Percentiles rank a stretch among this genome's conserved stretches.
Evolutionary conservation across 1,140 invertebrate genomes (phyloP).

Genomic region (Dryas iulia): DNA sequence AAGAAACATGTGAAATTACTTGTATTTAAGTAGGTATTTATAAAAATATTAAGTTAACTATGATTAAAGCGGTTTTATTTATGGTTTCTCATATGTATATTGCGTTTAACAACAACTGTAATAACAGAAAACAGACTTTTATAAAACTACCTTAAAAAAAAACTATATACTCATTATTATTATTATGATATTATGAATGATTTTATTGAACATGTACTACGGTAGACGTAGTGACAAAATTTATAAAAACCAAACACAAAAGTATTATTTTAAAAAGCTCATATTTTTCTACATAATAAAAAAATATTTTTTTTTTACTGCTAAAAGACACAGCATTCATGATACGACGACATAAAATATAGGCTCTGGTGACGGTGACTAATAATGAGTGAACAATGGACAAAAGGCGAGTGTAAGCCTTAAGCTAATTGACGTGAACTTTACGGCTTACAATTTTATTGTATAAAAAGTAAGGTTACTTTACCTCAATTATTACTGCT

Average conservation of each 20-base stretch:
- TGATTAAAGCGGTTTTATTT: no score
- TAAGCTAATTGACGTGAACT: conserved; percentile 12
- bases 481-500: not conserved
- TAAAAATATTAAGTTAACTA: not conserved
- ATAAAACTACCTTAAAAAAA: no score
- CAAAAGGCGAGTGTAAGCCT: not conserved
- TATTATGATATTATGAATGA: no score
- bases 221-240: not conserved
- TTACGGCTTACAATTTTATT: not conserved
- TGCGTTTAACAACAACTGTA: no score
- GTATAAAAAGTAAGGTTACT: not conserved
- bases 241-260: not conserved
- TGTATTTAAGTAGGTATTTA: not conserved
- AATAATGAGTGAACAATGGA: not conserved
- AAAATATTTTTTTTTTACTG: not conserved
- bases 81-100: no score
- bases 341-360: not conserved
- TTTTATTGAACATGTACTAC: not conserved
- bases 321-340: not conserved
- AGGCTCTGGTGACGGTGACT: not conserved
- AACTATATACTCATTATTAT: no score
- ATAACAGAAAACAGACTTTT: no score
- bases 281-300: not conserved
- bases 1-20: not conserved
- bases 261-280: not conserved